Percentiles rank a stretch among this genome's conserved stretches.
These are phyloP conservation scores for Ophiothrix spiculata DNA, from an alignment of 35 echinoderm and acorn worm genomes.

Conservation along the genomic window DNA sequence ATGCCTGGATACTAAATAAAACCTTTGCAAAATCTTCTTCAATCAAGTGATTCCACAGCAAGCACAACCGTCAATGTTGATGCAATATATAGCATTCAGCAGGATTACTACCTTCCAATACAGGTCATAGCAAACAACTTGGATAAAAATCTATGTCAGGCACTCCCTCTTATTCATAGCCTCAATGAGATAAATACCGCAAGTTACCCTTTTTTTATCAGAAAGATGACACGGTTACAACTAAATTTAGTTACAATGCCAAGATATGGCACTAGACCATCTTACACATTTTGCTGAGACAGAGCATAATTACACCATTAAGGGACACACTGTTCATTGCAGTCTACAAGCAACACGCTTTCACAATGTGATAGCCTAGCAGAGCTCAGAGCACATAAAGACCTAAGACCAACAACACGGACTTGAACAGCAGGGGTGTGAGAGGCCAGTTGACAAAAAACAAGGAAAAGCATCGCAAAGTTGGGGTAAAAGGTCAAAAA, in stretches of 20 bases:
- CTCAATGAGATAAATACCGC: constrained; percentile 16
- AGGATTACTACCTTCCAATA: neutral
- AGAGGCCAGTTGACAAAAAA: too few relatives aligned
- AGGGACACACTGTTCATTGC: neutral
- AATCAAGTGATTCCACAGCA: neutral
- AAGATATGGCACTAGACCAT: neutral
- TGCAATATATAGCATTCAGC: neutral
- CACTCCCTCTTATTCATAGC: constrained; percentile 20
- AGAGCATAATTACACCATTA: neutral
- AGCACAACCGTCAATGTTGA: neutral
- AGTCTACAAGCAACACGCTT: too few relatives aligned
- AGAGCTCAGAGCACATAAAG: too few relatives aligned
- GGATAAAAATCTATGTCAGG: neutral
- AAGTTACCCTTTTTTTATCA: constrained; percentile 6
- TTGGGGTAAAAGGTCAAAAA: too few relatives aligned
- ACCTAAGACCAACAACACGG: neutral
- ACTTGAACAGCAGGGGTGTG: too few relatives aligned
- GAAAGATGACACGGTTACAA: neutral
- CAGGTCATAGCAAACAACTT: neutral
- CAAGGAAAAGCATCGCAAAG: too few relatives aligned
- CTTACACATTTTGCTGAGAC: neutral
- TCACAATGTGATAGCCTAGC: too few relatives aligned
- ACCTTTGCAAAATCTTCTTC: neutral
- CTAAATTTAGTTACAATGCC: neutral
- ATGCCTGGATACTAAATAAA: too few relatives aligned